Evolutionary conservation across 30 jellyfish, hydroid and myxozoan species (phyloP).

Genomic region (Aurelia coerulea): DNA sequence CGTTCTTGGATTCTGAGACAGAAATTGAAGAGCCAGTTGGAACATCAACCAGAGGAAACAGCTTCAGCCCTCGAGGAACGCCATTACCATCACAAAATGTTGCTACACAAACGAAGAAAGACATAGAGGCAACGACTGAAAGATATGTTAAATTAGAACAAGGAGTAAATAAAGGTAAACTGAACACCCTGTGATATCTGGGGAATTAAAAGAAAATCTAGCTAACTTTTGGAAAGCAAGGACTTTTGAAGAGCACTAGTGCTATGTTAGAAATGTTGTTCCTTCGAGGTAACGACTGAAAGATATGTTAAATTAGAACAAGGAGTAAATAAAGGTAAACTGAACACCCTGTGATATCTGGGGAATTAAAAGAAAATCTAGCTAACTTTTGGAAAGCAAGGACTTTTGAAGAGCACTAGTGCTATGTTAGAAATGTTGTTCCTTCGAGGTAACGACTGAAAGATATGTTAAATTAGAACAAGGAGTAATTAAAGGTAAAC

Average conservation of each 20-base stretch:
- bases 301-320: constrained; percentile 24
- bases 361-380: neutral
- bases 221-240: too few relatives aligned
- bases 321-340: neutral
- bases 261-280: too few relatives aligned
- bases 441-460: constrained; percentile 17
- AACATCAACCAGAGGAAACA: constrained; percentile 90
- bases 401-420: too few relatives aligned
- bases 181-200: neutral
- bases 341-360: neutral
- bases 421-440: neutral
- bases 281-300: neutral
- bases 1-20: constrained; percentile 68
- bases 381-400: too few relatives aligned
- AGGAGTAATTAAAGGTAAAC: neutral
- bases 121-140: constrained; percentile 13
- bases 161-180: neutral
- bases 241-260: too few relatives aligned
- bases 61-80: constrained; percentile 72
- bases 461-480: constrained; percentile 41
- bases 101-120: constrained; percentile 45
- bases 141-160: constrained; percentile 44
- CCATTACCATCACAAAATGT: constrained; percentile 24
- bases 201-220: neutral
- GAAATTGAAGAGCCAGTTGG: constrained; percentile 96